Base-by-base conservation (phyloP, 2,113 vertebrate genomes). In the Malurus melanocephalus region DNA sequence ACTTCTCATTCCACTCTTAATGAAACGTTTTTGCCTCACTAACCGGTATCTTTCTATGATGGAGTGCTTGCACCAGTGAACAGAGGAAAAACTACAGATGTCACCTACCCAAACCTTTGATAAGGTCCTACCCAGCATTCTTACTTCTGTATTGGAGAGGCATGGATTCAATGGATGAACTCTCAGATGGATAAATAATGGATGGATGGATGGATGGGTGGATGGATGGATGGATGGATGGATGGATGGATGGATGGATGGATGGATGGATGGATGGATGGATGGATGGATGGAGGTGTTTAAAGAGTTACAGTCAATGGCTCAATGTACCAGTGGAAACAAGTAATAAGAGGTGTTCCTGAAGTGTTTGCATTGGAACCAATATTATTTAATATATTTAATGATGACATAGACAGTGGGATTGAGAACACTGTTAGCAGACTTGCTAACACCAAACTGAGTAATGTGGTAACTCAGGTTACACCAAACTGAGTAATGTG, bases 71-170 rank as follows among this genome's bases (percentile, higher is more conserved):
- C 32, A 61, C 14, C 24, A 46, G 9, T 27, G 32, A 22, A 45
- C 13, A 53, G 19, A 40, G 13, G 10, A 61, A 84, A 74, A 84
- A 14, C 9, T 76, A 45, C 3, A 2, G 9, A 30, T 35, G 5
- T 40, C n/a, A 45, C 26, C 27, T 69, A 45, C 4, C 2, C 14
- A 7, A 7, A 53, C 8, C 4, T 81, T 74, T 61, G 13, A 45
- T 57, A 49, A 0, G 1, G 7, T 66, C 22, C 4, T 0, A 0
- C 28, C 27, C 14, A 89, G n/a, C 1, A 4, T 56, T 52, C 20
- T 91, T 83, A 16, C 13, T 74, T 51, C 19, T 81, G 4, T n/a
- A 22, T 14, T 60, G 18, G 18, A 77, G 51, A 84, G 1, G 24
- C 17, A n/a, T 1, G 16, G 28, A 30, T 67, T 86, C 67, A 21